These are phyloP conservation scores for Tetramorium simillimum DNA, from an alignment of 1,140 invertebrate genomes.

Conservation along the genomic window DNA sequence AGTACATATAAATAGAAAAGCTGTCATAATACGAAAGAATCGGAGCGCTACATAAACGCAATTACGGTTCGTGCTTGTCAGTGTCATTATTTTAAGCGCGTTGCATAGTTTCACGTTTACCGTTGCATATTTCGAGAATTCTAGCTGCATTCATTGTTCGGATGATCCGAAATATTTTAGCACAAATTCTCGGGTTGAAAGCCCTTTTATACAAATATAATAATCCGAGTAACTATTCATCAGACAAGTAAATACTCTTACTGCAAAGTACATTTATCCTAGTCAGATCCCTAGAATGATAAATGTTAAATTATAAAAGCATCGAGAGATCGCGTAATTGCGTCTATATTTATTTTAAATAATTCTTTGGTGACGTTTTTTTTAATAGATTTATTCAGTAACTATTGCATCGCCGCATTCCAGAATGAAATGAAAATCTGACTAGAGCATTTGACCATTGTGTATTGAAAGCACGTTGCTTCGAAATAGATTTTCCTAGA, in stretches of 20 bases:
- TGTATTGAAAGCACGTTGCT: not conserved
- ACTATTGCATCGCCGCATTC: not conserved
- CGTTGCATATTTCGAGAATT: constrained; percentile 9
- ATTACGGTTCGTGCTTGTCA: constrained; percentile 23
- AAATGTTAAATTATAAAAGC: not conserved
- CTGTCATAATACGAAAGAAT: not conserved
- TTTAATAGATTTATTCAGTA: constrained; percentile 10
- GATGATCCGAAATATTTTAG: constrained; percentile 11
- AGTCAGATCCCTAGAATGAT: not conserved
- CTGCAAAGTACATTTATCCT: not conserved
- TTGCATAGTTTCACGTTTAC: not conserved
- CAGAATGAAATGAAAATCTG: constrained; percentile 33
- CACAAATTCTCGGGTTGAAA: not conserved
- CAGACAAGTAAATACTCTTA: not conserved
- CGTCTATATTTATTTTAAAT: not conserved
- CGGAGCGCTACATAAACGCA: not conserved
- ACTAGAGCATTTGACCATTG: constrained; percentile 8
- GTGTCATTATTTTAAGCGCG: constrained; percentile 8
- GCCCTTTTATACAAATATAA: not conserved
- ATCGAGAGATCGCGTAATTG: not conserved
- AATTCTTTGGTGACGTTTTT: not conserved
- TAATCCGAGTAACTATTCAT: not conserved
- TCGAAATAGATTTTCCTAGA: constrained; percentile 15
- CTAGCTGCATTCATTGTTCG: constrained; percentile 20
- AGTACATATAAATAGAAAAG: constrained; percentile 18